Conservation (phyloP, 2,113 vertebrate genomes). For the Brachypodius melanocephalos region DNA sequence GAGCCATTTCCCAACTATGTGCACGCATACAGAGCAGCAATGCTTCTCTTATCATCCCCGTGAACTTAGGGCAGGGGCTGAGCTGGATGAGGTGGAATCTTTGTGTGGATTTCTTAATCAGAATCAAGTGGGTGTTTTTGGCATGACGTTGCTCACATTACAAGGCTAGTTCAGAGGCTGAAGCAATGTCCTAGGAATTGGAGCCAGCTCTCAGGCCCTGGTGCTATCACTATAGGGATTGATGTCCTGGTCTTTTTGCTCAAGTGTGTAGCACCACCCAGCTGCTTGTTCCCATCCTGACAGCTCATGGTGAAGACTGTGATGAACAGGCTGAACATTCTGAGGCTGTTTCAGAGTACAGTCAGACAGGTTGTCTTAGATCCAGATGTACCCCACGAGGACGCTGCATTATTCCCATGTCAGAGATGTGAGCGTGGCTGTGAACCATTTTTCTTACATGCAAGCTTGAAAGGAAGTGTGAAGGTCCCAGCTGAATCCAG, state of each 20-base stretch:
- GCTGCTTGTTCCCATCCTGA: not conserved
- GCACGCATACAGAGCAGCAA: not conserved
- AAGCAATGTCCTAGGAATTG: not conserved
- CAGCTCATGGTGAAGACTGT: not conserved
- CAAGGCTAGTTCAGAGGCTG: not conserved
- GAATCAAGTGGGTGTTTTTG: not conserved
- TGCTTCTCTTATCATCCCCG: not conserved
- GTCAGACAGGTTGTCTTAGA: not conserved
- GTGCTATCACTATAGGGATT: not conserved
- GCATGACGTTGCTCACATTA: fast-evolving
- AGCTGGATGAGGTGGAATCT: not conserved
- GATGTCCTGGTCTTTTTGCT: not conserved
- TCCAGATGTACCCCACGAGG: not conserved
- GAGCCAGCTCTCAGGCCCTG: not conserved
- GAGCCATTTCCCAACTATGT: not conserved
- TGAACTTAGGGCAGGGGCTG: not conserved
- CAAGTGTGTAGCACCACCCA: not conserved
- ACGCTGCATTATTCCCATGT: not conserved
- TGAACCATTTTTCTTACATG: not conserved
- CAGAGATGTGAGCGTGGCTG: not conserved
- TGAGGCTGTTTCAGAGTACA: not conserved
- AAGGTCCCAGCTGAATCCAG: not conserved
- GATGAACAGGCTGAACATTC: not conserved
- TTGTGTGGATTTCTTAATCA: not conserved
- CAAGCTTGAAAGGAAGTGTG: not conserved